Evolutionary conservation across 2,888 invertebrate species (phyloP), one percentile per base, ranked within the genome.

Genomic region (Labia minor): DNA sequence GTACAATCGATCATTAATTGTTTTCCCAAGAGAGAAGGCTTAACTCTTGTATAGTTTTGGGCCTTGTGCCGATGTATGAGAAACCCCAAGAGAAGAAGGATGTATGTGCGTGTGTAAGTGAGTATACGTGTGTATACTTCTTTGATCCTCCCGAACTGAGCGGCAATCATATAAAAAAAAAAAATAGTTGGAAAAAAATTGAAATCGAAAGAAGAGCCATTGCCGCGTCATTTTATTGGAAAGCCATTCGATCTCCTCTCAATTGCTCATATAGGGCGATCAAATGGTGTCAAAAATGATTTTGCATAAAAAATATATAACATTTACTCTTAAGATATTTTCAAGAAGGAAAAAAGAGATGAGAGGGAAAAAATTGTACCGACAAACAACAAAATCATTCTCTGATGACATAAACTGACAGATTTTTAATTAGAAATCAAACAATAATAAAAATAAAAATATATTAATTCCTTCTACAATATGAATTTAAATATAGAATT

Each of bases 101-200:
- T 49, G 16, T 16, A 11, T 49, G 49, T n/a, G 49, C 14, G 49
- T 49, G 49, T n/a, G n/a, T 49, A 49, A 3, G 3, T 49, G 3
- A 8, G 49, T 49, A 14, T 49, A 8, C 8, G 49, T n/a, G 49
- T 49, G n/a, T 4, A 16, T 49, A 49, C 49, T 49, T 49, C 49
- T 49, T 49, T 49, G 49, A 49, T 49, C 49, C 49, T 49, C 49
- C 49, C 49, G 49, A 49, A 49, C 49, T 49, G 49, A 49, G 49
- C 49, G 49, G 49, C 49, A 49, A 49, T 49, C 49, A 49, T 49
- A 49, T 8, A n/a, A 33, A 33, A 33, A 33, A 33, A 49, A 49
- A 49, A 49, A 49, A 49, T 49, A 49, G 16, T 8, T 8, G 16
- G 3, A 49, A 49, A 49, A 49, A 49, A 49, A 49, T 49, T 49